Base-by-base conservation (phyloP, 2,797 vertebrate species). In the Miichthys miiuy region DNA sequence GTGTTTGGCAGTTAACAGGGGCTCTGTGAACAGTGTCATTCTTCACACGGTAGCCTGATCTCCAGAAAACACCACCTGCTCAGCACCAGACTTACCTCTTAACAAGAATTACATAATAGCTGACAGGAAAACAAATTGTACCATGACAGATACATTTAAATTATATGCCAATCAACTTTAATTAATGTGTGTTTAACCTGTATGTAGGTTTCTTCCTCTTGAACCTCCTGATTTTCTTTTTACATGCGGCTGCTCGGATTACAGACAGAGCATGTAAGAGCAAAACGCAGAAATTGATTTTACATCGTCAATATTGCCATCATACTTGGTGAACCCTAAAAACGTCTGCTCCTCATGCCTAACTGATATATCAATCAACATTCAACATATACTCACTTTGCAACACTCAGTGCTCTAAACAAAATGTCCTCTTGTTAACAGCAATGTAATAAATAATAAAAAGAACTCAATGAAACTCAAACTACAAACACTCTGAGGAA, bases 11-110 rank as follows among this genome's bases (percentile, higher is more conserved):
- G 69, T 27, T 38, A 65, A 61, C 75, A 64, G 21, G 23, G 46
- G 34, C 52, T 54, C 17, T 12, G 6, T 77, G 55, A 78, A 77
- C 44, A 41, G 48, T 7, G 42, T 56, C 54, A 64, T 72, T 83
- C 79, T 83, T 85, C 70, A 75, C 68, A 18, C 20, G 38, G 74
- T 46, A 72, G 68, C 72, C 67, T 55, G 80, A 85, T 82, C 79
- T 69, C 56, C 34, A 63, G 68, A 75, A 75, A 81, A 82, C 17
- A 1, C 68, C 88, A 80, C 80, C 83, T 89, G 90, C 56, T 85
- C 72, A 57, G 44, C 57, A 18, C 58, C 12, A 1, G 13, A 66
- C 58, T 14, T 41, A 62, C 56, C 50, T 42, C 58, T 85, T 14
- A 42, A 72, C 30, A 46, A 27, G 1, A 70, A 47, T 74, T 68